Evolutionary conservation across 2,888 invertebrate genomes (phyloP), one percentile per base, ranked within the genome.

Genomic region (Sialis fuliginosa): DNA sequence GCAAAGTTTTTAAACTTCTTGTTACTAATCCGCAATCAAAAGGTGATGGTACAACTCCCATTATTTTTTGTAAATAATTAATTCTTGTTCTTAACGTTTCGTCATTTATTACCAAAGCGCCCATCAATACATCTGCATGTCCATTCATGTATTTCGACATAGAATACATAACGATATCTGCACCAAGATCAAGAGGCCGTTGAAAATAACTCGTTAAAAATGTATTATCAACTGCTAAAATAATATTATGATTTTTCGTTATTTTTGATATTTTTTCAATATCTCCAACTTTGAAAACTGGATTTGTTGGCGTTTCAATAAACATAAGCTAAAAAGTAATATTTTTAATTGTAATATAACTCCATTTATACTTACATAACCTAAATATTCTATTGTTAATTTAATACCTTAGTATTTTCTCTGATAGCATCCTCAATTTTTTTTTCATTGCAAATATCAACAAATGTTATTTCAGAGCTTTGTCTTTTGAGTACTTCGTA

Each of bases 1-100:
- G 81, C 31, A 98, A 70, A 0, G 97, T 98, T 68, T 96, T 97
- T 49, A 97, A 67, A 58, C 96, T 90, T 51, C 92, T 76, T 60
- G 88, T 91, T 0, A 95, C 92, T 60, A 92, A 72, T 61, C 81
- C 89, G 63, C 97, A 96, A 63, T 98, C 98, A 61, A 95, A 92
- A 0, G 98, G 93, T 0, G 96, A 89, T 2, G 98, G 96, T 9
- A 97, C 82, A 40, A 87, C 79, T 46, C 98, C 98, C 71, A 86
- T 75, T 5, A 90, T 89, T 85, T 72, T 71, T 56, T 77, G 77
- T 33, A 72, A 62, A 58, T 71, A 77, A 42, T 64, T 60, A n/a
- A 81, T 60, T 51, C 65, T 62, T 41, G 71, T 64, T 50, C 67
- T 63, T 5, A 78, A 50, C 6, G 52, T 48, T 13, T 54, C 52